A percentile compares a stretch with the other conserved stretches of the same genome.
Evolutionary conservation across 1,140 invertebrate genomes (phyloP).

Genomic region (Stegodyphus mimosarum): DNA sequence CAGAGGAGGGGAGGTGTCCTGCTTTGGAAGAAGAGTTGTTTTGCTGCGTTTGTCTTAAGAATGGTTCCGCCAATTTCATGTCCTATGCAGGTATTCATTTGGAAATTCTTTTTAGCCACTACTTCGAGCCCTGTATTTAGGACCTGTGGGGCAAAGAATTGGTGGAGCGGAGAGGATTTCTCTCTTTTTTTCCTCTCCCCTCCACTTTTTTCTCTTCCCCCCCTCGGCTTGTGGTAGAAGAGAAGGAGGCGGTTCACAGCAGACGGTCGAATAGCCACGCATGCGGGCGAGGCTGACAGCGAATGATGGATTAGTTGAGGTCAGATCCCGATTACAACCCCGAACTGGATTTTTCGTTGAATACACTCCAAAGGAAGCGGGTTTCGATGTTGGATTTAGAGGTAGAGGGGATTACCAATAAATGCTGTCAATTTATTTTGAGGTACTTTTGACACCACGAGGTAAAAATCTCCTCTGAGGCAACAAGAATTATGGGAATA

Average conservation of each 20-base stretch:
- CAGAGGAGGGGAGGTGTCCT: too few species aligned
- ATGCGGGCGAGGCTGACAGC: constrained; percentile 21
- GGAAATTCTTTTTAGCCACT: neutral
- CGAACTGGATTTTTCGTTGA: neutral
- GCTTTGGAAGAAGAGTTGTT: too few species aligned
- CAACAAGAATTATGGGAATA: too few species aligned
- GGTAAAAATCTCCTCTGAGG: too few species aligned
- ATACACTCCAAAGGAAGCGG: too few species aligned
- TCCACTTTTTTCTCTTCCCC: neutral
- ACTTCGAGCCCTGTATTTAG: neutral
- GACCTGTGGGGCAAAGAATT: neutral
- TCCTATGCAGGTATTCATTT: constrained; percentile 38
- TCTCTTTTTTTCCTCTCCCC: neutral
- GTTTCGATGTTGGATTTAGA: too few species aligned
- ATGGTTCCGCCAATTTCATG: constrained; percentile 39
- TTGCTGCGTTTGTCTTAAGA: neutral
- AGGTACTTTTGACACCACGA: too few species aligned
- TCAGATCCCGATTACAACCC: constrained; percentile 23
- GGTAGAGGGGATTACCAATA: too few species aligned
- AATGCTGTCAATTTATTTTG: too few species aligned
- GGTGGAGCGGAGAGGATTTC: neutral
- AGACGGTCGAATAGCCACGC: neutral
- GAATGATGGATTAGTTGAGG: constrained; percentile 41
- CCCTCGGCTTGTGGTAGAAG: neutral
- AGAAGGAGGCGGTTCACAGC: neutral